Evolutionary conservation across 2,888 invertebrate genomes (phyloP).

Genomic region (Caenorhabditis japonica): DNA sequence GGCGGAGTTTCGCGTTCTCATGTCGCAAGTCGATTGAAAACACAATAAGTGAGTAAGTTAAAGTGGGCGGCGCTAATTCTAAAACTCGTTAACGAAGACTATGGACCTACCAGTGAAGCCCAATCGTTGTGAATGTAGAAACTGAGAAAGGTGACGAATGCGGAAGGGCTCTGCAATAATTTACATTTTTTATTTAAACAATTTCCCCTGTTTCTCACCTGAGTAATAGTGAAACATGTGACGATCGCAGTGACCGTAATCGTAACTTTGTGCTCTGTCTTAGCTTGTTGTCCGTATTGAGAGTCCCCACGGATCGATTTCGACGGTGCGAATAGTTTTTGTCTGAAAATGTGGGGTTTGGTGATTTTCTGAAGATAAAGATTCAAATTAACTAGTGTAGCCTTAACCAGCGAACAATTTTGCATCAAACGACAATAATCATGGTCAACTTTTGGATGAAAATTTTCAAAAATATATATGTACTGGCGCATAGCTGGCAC

Average conservation of each 20-base stretch:
- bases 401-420: no score
- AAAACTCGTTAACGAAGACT: background rate
- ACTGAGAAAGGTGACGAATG: slow-evolving; percentile 58
- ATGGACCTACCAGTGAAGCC: slow-evolving; percentile 48
- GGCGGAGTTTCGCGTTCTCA: no score
- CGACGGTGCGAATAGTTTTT: slow-evolving; percentile 59
- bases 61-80: no score
- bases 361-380: no score
- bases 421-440: no score
- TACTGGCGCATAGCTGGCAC: no score
- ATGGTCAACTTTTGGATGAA: no score
- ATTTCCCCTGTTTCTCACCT: slow-evolving; percentile 54
- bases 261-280: slow-evolving; percentile 72
- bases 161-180: slow-evolving; percentile 63
- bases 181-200: slow-evolving; percentile 1
- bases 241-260: slow-evolving; percentile 74
- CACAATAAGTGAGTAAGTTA: no score
- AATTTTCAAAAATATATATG: no score
- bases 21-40: no score
- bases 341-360: no score
- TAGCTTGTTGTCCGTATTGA: slow-evolving; percentile 58
- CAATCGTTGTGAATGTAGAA: slow-evolving; percentile 51
- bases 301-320: slow-evolving; percentile 54
- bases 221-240: slow-evolving; percentile 73
- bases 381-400: no score